Base-by-base conservation (phyloP, 2,113 vertebrate species). In the Ophiodon elongatus region DNA sequence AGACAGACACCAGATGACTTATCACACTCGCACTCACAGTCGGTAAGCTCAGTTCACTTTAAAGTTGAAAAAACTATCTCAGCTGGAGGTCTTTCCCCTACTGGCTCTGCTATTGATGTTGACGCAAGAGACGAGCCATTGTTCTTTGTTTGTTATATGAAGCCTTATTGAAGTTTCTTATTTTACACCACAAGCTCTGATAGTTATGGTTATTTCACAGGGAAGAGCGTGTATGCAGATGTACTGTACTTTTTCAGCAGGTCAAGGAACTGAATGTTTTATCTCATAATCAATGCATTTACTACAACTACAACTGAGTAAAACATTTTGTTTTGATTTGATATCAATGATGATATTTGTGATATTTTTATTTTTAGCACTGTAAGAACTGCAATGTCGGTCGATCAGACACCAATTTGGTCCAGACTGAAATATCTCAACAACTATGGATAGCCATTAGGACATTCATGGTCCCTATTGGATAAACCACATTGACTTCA, bases 1-100 rank as follows among this genome's bases (percentile, higher is more conserved):
- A 77, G 70, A 64, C 45, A 82, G 68, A 73, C 66, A 64, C 35
- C 84, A 64, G 62, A 85, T 75, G 80, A 89, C 79, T 73, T 80
- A 80, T 37, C 56, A 65, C 59, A 35, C 73, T 79, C 74, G 14
- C 68, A 66, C 73, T 37, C 29, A 57, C 52, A 31, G 71, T 80
- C 56, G 79, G 79, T 88, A 74, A 88, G 50, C 77, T 82, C 67
- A 29, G 33, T n/a, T 82, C 31, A 79, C 52, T 70, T 73, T 74
- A 43, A 72, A 59, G 50, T n/a, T n/a, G n/a, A n/a, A 0, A 27
- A 37, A 50, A 77, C 69, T 65, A 57, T 75, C 78, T 79, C 73
- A 89, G 35, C 59, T 81, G 47, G 64, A 76, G 84, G 64, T 72
- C 19, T 45, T 71, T 69, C 77, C 62, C 71, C 39, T 19, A 31